phyloP scores from a whole-genome alignment of 2,797 vertebrate genomes.

The Gallinago stenura region DNA sequence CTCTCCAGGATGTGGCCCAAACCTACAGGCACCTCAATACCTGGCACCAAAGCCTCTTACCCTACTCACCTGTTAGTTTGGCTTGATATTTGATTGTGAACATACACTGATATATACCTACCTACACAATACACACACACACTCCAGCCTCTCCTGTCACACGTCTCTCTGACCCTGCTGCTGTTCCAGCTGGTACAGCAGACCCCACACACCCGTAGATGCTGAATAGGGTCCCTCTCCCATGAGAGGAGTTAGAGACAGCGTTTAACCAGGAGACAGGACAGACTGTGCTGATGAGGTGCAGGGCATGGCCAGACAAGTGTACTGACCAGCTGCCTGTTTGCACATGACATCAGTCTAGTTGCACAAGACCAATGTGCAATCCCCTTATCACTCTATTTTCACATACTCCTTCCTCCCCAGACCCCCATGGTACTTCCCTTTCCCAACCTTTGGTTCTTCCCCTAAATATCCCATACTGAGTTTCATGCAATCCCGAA shows the following conservation, averaged over 20 bases:
- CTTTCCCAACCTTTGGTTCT: background rate
- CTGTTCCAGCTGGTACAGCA: background rate
- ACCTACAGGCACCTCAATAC: background rate
- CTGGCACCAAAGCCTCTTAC: background rate
- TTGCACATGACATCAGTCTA: background rate
- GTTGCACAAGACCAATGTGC: too few species aligned
- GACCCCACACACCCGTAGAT: accelerated
- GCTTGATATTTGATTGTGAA: background rate
- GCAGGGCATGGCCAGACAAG: background rate
- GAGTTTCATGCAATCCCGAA: background rate
- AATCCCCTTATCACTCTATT: background rate
- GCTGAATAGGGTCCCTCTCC: background rate
- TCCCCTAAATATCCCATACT: background rate
- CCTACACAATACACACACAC: accelerated
- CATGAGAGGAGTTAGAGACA: background rate
- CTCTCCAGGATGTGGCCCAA: background rate
- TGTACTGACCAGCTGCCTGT: background rate
- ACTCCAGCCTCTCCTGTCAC: background rate
- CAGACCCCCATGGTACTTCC: background rate
- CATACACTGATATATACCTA: background rate
- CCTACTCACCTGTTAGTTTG: accelerated
- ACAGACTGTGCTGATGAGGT: background rate
- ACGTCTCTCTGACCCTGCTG: background rate
- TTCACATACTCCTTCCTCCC: background rate
- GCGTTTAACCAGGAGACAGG: background rate